Percentiles rank a stretch among this genome's conserved stretches.
Conservation (phyloP, 1,140 invertebrate species). For the Cyclargus thomasi region DNA sequence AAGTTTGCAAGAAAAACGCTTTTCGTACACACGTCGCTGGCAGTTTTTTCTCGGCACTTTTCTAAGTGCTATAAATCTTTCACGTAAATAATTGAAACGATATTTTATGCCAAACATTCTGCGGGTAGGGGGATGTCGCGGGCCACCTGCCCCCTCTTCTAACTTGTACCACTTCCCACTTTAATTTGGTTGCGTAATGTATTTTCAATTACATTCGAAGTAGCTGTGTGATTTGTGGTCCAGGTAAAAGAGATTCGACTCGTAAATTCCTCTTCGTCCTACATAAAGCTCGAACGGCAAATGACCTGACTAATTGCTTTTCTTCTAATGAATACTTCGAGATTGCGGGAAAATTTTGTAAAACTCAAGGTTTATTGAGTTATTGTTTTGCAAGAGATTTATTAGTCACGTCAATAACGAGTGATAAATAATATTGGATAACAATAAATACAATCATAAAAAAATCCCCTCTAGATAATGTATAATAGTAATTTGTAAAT, state of each 20-base stretch:
- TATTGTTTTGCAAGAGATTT: conserved; percentile 3
- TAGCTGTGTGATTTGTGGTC: conserved; percentile 67
- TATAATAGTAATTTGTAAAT: not conserved
- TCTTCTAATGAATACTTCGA: not conserved
- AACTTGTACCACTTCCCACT: conserved; percentile 73
- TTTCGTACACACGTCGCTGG: conserved; percentile 71
- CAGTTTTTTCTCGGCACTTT: conserved; percentile 72
- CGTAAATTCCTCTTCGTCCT: conserved; percentile 53
- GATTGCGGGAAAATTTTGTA: not conserved
- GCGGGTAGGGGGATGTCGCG: conserved; percentile 63
- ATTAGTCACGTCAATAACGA: too few species aligned
- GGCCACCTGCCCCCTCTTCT: conserved; percentile 59
- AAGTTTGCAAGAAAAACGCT: conserved; percentile 74
- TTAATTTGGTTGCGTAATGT: conserved; percentile 75
- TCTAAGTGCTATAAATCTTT: conserved; percentile 74
- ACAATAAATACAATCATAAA: too few species aligned
- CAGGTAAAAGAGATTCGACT: conserved; percentile 61
- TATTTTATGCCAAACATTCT: conserved; percentile 75
- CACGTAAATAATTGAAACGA: conserved; percentile 75
- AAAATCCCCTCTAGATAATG: too few species aligned
- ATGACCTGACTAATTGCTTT: not conserved
- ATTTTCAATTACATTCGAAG: conserved; percentile 74
- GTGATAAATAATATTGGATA: too few species aligned
- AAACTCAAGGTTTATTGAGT: not conserved
- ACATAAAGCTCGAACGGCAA: conserved; percentile 38